phyloP scores from a whole-genome alignment of 2,888 invertebrate species.

The Meandrusa payeni region DNA sequence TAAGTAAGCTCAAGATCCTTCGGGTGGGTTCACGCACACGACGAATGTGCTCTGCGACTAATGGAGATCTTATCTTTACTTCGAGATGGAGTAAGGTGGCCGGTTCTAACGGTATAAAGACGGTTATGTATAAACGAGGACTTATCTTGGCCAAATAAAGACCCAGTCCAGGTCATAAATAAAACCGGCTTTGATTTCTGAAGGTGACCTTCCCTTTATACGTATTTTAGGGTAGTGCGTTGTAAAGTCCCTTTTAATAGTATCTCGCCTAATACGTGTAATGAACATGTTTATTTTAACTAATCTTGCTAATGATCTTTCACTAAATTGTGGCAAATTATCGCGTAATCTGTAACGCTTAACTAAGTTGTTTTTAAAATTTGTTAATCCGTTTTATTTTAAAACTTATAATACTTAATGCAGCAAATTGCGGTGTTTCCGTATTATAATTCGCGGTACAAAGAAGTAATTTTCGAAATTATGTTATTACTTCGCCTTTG shows the following conservation, averaged over 20 bases:
- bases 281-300: conserved; percentile 55
- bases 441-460: conserved; percentile 55
- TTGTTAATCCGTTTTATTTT: conserved; percentile 64
- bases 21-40: conserved; percentile 56
- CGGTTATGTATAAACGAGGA: conserved; percentile 58
- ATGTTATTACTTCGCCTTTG: conserved; percentile 69
- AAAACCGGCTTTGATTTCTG: conserved; percentile 74
- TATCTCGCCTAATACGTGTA: conserved; percentile 65
- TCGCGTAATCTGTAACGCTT: conserved; percentile 40
- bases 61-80: conserved; percentile 73
- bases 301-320: conserved; percentile 15
- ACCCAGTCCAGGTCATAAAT: conserved; percentile 70
- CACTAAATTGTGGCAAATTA: conserved; percentile 5
- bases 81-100: conserved; percentile 65
- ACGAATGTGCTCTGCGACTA: conserved; percentile 72
- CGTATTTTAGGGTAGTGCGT: conserved; percentile 55
- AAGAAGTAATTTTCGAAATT: conserved; percentile 72
- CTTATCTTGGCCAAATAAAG: conserved; percentile 65
- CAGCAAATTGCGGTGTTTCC: conserved; percentile 70
- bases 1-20: conserved; percentile 48
- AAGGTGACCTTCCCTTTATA: conserved; percentile 63
- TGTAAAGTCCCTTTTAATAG: conserved; percentile 69
- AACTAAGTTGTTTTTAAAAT: no score
- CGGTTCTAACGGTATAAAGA: conserved; percentile 65
- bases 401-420: conserved; percentile 70